Evolutionary conservation across 2,113 vertebrate genomes (phyloP).

Genomic region (Tachycineta bicolor): DNA sequence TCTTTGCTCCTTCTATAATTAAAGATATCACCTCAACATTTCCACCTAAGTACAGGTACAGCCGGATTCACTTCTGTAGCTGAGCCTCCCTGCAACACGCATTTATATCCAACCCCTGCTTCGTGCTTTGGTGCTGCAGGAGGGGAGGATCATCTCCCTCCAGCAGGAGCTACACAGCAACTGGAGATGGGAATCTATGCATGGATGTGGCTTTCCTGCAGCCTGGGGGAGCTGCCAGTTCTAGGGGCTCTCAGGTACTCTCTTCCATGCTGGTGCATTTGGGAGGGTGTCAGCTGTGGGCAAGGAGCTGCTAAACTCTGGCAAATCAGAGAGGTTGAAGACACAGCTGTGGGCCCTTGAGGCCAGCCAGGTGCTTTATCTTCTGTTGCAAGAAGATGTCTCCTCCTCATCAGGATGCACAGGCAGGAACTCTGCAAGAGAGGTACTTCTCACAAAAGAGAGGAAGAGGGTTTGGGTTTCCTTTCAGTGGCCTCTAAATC

Average conservation of each 20-base stretch:
- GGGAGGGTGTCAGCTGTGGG: background rate
- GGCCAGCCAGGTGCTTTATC: background rate
- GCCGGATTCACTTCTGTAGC: background rate
- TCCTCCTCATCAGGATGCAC: background rate
- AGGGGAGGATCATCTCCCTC: background rate
- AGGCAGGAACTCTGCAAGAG: background rate
- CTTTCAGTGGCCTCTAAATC: constrained; percentile 36
- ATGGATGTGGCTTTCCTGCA: background rate
- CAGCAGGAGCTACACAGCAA: background rate
- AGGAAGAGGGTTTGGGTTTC: constrained; percentile 36
- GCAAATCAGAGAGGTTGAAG: background rate
- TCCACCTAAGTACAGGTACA: background rate
- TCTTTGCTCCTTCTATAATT: background rate
- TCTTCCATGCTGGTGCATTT: background rate
- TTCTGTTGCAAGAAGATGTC: background rate
- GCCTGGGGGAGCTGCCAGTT: background rate
- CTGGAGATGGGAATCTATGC: background rate
- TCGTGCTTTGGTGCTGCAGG: background rate
- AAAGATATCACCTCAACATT: background rate
- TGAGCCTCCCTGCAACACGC: background rate
- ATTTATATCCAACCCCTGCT: background rate
- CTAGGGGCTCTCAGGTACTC: background rate
- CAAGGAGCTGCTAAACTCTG: background rate
- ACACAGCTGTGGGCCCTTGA: background rate
- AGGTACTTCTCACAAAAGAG: background rate